These are phyloP conservation scores for Xenopus tropicalis DNA, from an alignment of 2,113 vertebrate genomes.

Conservation along the genomic window DNA sequence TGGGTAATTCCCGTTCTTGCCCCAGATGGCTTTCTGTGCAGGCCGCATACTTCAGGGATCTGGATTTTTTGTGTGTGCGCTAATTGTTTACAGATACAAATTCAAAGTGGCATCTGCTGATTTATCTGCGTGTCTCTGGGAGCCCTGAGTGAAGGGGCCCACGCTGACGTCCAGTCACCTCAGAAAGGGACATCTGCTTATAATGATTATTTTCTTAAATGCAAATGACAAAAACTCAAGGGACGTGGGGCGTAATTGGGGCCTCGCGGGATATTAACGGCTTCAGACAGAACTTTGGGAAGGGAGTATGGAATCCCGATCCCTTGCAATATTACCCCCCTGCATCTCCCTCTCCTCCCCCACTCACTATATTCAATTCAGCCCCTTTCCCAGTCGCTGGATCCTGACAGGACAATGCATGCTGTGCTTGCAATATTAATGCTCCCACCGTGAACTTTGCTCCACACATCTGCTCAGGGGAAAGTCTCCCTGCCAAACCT, in stretches of 20 bases:
- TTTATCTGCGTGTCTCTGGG: slow-evolving; percentile 17
- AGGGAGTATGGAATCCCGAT: slow-evolving; percentile 1
- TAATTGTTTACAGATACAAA: slow-evolving; percentile 35
- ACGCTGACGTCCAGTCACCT: slow-evolving; percentile 34
- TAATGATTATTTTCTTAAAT: slow-evolving; percentile 4
- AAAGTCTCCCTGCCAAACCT: slow-evolving; percentile 62
- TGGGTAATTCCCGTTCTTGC: too few relatives aligned
- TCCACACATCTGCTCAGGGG: slow-evolving; percentile 70
- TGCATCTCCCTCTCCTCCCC: slow-evolving; percentile 27
- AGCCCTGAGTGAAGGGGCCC: slow-evolving; percentile 31
- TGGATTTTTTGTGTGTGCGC: slow-evolving; percentile 27
- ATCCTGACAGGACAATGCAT: slow-evolving; percentile 52
- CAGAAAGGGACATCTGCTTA: slow-evolving; percentile 34
- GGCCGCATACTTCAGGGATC: slow-evolving; percentile 17
- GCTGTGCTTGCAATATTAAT: slow-evolving; percentile 56
- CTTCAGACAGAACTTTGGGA: slow-evolving; percentile 5
- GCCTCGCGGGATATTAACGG: slow-evolving; percentile 10
- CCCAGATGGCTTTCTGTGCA: not conserved
- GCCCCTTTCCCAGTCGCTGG: slow-evolving; percentile 51
- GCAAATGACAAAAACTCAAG: slow-evolving; percentile 36
- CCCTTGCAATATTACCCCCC: slow-evolving; percentile 35
- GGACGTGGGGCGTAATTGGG: not conserved
- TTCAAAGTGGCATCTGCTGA: not conserved
- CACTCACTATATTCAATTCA: slow-evolving; percentile 58
- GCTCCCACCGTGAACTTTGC: slow-evolving; percentile 69